Conservation (phyloP, 2,797 vertebrate genomes). For the Toxotes lorentzi region DNA sequence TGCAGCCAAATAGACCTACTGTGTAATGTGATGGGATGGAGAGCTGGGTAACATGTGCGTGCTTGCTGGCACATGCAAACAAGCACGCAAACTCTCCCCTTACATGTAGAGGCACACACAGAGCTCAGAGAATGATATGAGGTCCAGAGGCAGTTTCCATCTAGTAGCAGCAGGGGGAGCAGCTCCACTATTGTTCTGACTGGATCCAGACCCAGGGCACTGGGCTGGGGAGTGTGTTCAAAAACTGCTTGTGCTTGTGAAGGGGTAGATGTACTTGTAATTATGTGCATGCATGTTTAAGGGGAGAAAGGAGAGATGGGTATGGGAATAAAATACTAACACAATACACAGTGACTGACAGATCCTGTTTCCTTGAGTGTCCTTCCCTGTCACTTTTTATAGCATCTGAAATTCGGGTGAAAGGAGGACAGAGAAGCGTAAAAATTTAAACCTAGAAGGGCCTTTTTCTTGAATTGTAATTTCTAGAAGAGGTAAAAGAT, state of each 20-base stretch:
- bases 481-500: not conserved
- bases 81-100: conserved; percentile 23
- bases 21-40: conserved; percentile 57
- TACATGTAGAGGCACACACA: conserved; percentile 17
- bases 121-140: conserved; percentile 55
- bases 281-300: conserved; percentile 26
- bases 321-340: conserved; percentile 19
- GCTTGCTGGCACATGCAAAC: conserved; percentile 44
- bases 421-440: not conserved
- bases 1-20: conserved; percentile 66
- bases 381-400: not conserved
- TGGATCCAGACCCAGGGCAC: conserved; percentile 67
- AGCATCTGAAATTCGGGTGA: not conserved
- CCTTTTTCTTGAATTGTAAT: not conserved
- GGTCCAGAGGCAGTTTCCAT: conserved; percentile 85
- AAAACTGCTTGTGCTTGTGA: not conserved
- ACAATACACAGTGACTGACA: not conserved
- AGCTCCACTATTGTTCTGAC: conserved; percentile 93
- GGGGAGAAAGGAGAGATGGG: not conserved
- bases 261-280: conserved; percentile 15
- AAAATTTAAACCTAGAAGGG: not conserved
- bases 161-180: conserved; percentile 96
- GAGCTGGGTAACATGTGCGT: conserved; percentile 25
- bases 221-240: conserved; percentile 35
- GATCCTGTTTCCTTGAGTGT: not conserved